Percentiles rank a stretch among this genome's conserved stretches.
These are phyloP conservation scores for Polyergus mexicanus DNA, from an alignment of 1,140 invertebrate genomes.

Conservation along the genomic window DNA sequence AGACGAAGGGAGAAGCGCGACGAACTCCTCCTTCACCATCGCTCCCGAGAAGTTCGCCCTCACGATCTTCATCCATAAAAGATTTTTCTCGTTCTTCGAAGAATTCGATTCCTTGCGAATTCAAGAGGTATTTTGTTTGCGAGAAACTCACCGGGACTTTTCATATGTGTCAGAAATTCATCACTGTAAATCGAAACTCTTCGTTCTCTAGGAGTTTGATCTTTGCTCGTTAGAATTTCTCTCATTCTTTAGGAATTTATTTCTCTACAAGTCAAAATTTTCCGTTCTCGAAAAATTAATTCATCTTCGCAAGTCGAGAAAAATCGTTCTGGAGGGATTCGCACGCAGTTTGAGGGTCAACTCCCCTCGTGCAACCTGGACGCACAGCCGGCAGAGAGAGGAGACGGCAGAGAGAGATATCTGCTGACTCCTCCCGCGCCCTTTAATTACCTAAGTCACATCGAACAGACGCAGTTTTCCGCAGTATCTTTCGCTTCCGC, in stretches of 20 bases:
- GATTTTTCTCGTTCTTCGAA: background rate
- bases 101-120: background rate
- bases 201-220: background rate
- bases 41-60: background rate
- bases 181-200: background rate
- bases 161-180: background rate
- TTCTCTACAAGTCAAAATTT: slow-evolving; percentile 13
- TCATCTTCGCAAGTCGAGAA: background rate
- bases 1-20: slow-evolving; percentile 61
- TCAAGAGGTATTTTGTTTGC: background rate
- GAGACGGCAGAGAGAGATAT: slow-evolving; percentile 73
- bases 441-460: slow-evolving; percentile 82
- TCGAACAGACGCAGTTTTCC: slow-evolving; percentile 80
- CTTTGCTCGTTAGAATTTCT: background rate
- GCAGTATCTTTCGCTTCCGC: slow-evolving; percentile 68
- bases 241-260: background rate
- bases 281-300: background rate
- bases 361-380: slow-evolving; percentile 66
- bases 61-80: background rate
- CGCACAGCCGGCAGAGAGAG: slow-evolving; percentile 73
- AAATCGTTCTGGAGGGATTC: slow-evolving; percentile 3
- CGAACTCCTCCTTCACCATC: slow-evolving; percentile 16
- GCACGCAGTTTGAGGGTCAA: slow-evolving; percentile 43
- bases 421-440: slow-evolving; percentile 66
- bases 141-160: background rate